These are phyloP conservation scores for Phoebastria nigripes DNA, from an alignment of 2,797 vertebrate species.

Conservation along the genomic window DNA sequence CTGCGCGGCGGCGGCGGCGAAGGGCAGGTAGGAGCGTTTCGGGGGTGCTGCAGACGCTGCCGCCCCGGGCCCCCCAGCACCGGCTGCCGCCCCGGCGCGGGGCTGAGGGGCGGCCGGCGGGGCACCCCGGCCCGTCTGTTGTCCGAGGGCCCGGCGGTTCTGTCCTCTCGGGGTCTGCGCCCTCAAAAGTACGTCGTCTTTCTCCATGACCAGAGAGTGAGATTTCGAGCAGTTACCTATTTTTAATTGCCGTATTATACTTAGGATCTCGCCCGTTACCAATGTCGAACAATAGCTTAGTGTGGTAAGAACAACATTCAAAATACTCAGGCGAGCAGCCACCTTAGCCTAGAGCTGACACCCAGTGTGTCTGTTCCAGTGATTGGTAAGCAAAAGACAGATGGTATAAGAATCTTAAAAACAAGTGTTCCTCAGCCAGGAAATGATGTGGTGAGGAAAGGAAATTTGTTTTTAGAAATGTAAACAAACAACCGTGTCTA, in stretches of 20 bases:
- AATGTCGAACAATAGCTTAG: not conserved
- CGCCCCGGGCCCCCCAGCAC: too few relatives aligned
- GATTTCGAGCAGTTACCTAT: not conserved
- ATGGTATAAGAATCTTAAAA: not conserved
- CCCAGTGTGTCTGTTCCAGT: not conserved
- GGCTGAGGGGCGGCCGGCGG: not conserved
- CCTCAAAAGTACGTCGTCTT: not conserved
- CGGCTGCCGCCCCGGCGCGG: not conserved
- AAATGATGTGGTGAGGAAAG: not conserved
- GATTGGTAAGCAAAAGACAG: not conserved
- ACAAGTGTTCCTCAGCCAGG: not conserved
- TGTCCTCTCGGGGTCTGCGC: not conserved
- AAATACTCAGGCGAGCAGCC: not conserved
- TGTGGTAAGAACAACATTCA: not conserved
- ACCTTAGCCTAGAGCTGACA: not conserved
- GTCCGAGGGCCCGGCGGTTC: too few relatives aligned
- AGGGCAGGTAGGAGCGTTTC: not conserved
- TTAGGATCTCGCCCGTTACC: not conserved
- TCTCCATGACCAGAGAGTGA: not conserved
- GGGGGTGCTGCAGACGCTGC: not conserved
- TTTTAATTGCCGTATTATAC: not conserved
- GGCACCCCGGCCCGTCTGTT: not conserved
- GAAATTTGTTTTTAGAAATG: not conserved
- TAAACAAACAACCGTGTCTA: slow-evolving; percentile 4
- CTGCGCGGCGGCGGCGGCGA: not conserved